Percentiles rank a stretch among this genome's conserved stretches.
phyloP scores from a whole-genome alignment of 2,797 vertebrate species.

The Sarcoramphus papa region DNA sequence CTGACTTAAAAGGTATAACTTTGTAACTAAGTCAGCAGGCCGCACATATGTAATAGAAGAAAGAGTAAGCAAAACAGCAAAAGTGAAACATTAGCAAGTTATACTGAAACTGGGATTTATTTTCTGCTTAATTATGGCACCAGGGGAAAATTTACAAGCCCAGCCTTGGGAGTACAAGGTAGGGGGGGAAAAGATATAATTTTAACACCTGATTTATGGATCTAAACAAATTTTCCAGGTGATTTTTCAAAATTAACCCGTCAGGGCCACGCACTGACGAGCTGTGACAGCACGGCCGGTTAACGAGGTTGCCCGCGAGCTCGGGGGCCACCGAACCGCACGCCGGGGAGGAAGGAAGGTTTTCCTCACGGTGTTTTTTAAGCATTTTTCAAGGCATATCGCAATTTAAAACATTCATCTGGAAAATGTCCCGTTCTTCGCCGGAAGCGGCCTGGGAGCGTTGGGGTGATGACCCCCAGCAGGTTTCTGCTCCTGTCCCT shows the following conservation, averaged over 20 bases:
- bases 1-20: not conserved
- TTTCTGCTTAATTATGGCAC: not conserved
- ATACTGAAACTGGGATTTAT: not conserved
- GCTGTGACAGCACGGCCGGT: fast-evolving
- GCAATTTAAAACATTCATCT: not conserved
- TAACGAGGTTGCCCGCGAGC: not conserved
- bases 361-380: not conserved
- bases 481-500: not conserved
- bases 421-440: fast-evolving
- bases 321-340: fast-evolving
- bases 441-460: not conserved
- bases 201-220: not conserved
- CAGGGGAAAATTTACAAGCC: not conserved
- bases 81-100: not conserved
- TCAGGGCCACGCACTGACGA: not conserved
- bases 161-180: fast-evolving
- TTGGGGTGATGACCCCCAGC: fast-evolving
- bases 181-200: not conserved
- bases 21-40: fast-evolving
- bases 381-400: not conserved
- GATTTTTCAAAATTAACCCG: not conserved
- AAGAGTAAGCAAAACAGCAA: not conserved
- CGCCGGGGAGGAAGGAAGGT: fast-evolving
- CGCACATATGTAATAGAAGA: not conserved
- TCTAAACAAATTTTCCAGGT: not conserved